Evolutionary conservation across 2,888 invertebrate species (phyloP), one percentile per base, ranked within the genome.

Genomic region (Cheilosia pagana): DNA sequence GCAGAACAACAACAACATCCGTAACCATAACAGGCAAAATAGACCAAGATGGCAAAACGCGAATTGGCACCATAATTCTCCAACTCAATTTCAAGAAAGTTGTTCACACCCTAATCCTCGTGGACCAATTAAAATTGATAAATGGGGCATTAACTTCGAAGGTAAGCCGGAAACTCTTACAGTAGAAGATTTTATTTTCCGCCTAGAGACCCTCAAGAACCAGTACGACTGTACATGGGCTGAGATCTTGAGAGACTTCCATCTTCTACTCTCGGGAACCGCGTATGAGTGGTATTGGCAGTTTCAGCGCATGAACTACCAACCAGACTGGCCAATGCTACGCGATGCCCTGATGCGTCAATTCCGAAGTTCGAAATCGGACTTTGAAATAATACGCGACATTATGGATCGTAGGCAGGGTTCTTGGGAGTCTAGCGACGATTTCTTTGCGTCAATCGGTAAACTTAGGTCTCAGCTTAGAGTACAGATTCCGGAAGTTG

Each of bases 271-370:
- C 19, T 41, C 65, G 6, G 41, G 19, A 5, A 19, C 35, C 3
- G 28, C 28, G 4, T 12, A 41, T 19, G 53, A 67, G 0, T 67
- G 67, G 53, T 53, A 43, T 41, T 67, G 67, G 67, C 67, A 67
- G 8, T 39, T 39, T 39, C 39, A 39, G 14, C 12, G 39, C 12
- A 14, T 14, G 14, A 39, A 39, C n/a, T 41, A 41, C 6, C 41
- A 41, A n/a, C 12, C 12, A 39, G 39, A 39, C 14, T 39, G 39
- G 39, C 14, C 14, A 14, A 39, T 14, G 12, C 14, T 39, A 4
- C 39, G 14, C 4, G 39, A 14, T 14, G 39, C 39, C 1, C 3
- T 39, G 14, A 19, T 19, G 2, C n/a, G 45, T 16, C 45, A 45
- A 16, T 45, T n/a, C 8, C 16, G 45, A 16, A 45, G 8, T 8